Evolutionary conservation across 1,140 invertebrate genomes (phyloP), one percentile per base, ranked within the genome.

Genomic region (Caenorhabditis briggsae): DNA sequence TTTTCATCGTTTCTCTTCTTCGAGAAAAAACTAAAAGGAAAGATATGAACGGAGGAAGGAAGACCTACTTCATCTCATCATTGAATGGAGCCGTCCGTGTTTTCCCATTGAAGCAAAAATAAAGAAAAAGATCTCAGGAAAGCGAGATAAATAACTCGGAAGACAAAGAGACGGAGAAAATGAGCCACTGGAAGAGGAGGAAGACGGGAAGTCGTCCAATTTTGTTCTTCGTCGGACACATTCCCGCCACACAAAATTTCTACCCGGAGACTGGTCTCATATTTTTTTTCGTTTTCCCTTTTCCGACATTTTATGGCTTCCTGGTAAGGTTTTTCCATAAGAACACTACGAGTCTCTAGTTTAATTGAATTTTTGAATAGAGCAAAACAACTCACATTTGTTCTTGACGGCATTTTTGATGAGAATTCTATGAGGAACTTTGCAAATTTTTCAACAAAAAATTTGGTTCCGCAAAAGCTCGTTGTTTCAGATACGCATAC

Each of bases 201-300:
- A 41, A 8, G 11, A 25, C 11, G 61, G 16, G 70, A 53, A 78
- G 70, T 78, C 70, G 70, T 78, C 70, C 70, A 78, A 78, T 78
- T 78, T 78, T 78, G 70, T 78, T 78, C 70, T 78, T 78, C 18
- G 70, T 78, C 50, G 70, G 46, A 16, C 64, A 70, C 59, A 25
- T 23, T 23, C 59, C 23, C 64, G 33, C 3, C 33, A 33, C 33
- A 33, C 64, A 78, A 46, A 78, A 50, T 23, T 78, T 78, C 70
- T 50, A 78, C 70, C 46, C 70, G 70, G 33, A 33, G 33, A 33
- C 33, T 33, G 33, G 46, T 41, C 70, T 50, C 46, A 78, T 78
- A 78, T 50, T 9, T 78, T 50, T 78, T 6, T 78, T 3, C 23
- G 16, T 78, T 14, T 23, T 65, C 53, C 70, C 12, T 20, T 78